phyloP scores from a whole-genome alignment of 2,888 invertebrate species.

The Liopterus haemorrhoidalis region DNA sequence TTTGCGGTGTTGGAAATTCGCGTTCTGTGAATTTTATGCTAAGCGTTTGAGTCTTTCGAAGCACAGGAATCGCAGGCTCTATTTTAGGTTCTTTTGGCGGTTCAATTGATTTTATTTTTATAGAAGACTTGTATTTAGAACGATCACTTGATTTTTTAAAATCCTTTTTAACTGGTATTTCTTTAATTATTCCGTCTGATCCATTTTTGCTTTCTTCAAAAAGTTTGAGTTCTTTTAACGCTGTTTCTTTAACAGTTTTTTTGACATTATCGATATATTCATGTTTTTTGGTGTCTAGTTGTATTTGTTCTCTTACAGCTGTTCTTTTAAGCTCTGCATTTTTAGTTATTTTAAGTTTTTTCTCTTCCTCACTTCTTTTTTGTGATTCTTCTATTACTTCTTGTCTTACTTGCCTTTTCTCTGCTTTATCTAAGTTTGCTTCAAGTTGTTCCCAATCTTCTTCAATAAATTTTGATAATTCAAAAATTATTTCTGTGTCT shows the following conservation, averaged over 20 bases:
- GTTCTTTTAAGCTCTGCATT: slow-evolving; percentile 53
- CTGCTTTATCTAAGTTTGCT: slow-evolving; percentile 51
- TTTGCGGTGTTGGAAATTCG: slow-evolving; percentile 72
- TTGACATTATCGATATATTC: slow-evolving; percentile 58
- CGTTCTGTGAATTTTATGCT: slow-evolving; percentile 67
- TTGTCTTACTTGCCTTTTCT: slow-evolving; percentile 53
- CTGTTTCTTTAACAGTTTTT: slow-evolving; percentile 55
- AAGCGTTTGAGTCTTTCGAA: slow-evolving; percentile 55
- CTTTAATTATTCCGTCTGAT: slow-evolving; percentile 32
- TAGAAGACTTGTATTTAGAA: slow-evolving; percentile 29
- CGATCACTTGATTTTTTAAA: slow-evolving; percentile 14
- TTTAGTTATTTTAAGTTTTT: slow-evolving; percentile 50
- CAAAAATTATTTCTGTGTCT: slow-evolving; percentile 58
- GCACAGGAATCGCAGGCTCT: slow-evolving; percentile 46
- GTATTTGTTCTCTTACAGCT: slow-evolving; percentile 56
- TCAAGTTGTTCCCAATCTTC: slow-evolving; percentile 55
- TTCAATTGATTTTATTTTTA: slow-evolving; percentile 14
- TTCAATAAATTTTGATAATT: slow-evolving; percentile 56
- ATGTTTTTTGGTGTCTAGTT: slow-evolving; percentile 53
- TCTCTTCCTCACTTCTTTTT: slow-evolving; percentile 50
- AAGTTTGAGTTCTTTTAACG: slow-evolving; percentile 60
- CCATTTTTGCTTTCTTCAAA: slow-evolving; percentile 46
- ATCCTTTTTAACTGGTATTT: slow-evolving; percentile 42
- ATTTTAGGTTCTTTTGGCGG: slow-evolving; percentile 26
- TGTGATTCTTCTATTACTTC: slow-evolving; percentile 54